Base-by-base conservation (phyloP, 2,888 invertebrate species). In the Pterobdella sp. region DNA sequence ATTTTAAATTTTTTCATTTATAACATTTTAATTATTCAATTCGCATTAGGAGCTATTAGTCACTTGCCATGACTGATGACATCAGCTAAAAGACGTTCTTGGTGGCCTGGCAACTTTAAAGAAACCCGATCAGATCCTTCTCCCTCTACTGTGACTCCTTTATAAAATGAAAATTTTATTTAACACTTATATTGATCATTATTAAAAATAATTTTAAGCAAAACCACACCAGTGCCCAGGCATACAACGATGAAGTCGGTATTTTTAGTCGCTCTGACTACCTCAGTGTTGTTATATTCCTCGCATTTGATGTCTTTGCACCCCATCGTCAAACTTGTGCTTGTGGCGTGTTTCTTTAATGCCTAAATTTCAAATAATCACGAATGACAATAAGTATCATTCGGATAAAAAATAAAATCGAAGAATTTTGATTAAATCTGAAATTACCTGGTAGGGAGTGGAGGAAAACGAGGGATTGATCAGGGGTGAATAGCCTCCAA, bases 401-500 rank as follows among this genome's bases (percentile, higher is more conserved):
- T n/a, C n/a, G n/a, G n/a, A n/a, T n/a, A n/a, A n/a, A n/a, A n/a
- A n/a, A n/a, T n/a, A n/a, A n/a, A n/a, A n/a, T n/a, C n/a, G n/a
- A n/a, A n/a, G n/a, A n/a, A n/a, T n/a, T n/a, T n/a, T n/a, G n/a
- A n/a, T 42, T 42, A 42, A n/a, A 26, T 71, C 63, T 29, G 56
- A 35, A 35, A 82, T 76, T 3, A 79, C 81, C 31, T 78, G 66
- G 4, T 77, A 74, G 1, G 81, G 81, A 0, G 81, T 81, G 10
- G 76, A 77, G 0, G 78, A 77, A 67, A 77, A 80, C 1, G 75
- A 73, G 1, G 75, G 73, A 71, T 79, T 79, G 14, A 79, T 71
- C 14, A 76, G 72, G 0, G 82, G 77, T 26, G 77, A 74, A 73
- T 83, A 82, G 74, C 79, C 79, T 2, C 82, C 82, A 77, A 79